Base-by-base conservation (phyloP, 2,113 vertebrate species). In the Empidonax traillii region DNA sequence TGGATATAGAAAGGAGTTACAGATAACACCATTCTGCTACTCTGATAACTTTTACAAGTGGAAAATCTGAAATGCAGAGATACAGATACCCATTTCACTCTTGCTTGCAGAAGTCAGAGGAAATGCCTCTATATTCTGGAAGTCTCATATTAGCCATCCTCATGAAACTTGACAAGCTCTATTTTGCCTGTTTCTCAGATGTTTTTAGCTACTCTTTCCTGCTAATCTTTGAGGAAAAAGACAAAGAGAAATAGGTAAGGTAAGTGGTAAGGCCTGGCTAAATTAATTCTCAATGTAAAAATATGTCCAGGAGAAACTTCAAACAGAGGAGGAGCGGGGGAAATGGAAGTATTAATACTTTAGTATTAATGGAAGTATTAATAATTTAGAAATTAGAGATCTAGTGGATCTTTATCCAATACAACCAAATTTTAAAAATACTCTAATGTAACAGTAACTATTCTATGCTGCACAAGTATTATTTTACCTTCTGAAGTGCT, bases 401-500 rank as follows among this genome's bases (percentile, higher is more conserved):
- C 47, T 71, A 73, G 15, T 71, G 39, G 72, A 68, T 69, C 37
- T 80, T 90, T 47, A 73, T 52, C 12, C n/a, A 80, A 8, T 47
- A 17, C 6, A 77, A 47, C 14, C 72, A 53, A 72, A 68, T 33
- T 28, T 68, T 3, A 12, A 62, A 72, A 69, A 71, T 24, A 43
- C 8, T 72, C 31, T 85, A 65, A 62, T 74, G 15, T 24, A 63
- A 49, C 51, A 68, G 10, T 56, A 78, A 78, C 25, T 67, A 21
- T 74, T 71, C 78, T 37, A 24, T 84, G 37, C 47, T 77, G 31
- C 3, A 0, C 47, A 76, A 73, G 23, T 79, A 52, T 39, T 89
- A 58, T 69, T 94, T 92, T 95, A 76, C 55, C 41, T 77, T 85
- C 47, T 51, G 67, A 95, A 94, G 33, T 80, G 74, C 63, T 94